A percentile compares a stretch with the other conserved stretches of the same genome.
These are phyloP conservation scores for Rhyacophila brunnea DNA, from an alignment of 1,140 invertebrate species.

Conservation along the genomic window DNA sequence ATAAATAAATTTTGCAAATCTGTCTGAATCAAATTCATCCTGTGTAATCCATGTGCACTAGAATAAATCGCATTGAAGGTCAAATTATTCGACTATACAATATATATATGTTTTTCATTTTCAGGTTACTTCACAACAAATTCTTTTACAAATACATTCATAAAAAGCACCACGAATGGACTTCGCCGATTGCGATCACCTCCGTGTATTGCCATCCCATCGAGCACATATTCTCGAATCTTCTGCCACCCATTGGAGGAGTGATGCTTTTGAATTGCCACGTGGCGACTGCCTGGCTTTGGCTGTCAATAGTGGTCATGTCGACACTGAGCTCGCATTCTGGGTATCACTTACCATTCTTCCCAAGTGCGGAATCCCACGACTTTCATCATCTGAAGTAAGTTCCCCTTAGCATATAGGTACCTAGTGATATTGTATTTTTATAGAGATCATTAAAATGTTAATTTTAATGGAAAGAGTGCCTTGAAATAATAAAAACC, in stretches of 20 bases:
- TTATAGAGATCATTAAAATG: too few species aligned
- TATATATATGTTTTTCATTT: too few species aligned
- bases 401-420: too few species aligned
- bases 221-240: slow-evolving; percentile 82
- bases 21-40: too few species aligned
- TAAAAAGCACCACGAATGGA: slow-evolving; percentile 86
- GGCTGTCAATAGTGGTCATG: slow-evolving; percentile 77
- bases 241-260: slow-evolving; percentile 77
- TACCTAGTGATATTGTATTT: too few species aligned
- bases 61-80: too few species aligned
- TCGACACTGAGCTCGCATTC: slow-evolving; percentile 84
- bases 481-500: too few species aligned
- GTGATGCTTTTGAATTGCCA: slow-evolving; percentile 80
- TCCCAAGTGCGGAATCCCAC: slow-evolving; percentile 87
- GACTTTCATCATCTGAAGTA: slow-evolving; percentile 90
- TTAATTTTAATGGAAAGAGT: too few species aligned
- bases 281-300: slow-evolving; percentile 78
- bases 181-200: slow-evolving; percentile 79
- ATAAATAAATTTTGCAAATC: too few species aligned
- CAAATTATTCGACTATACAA: too few species aligned
- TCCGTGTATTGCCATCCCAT: slow-evolving; percentile 86
- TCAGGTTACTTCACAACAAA: slow-evolving; percentile 72
- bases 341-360: slow-evolving; percentile 86
- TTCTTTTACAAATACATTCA: slow-evolving; percentile 81
- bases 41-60: too few species aligned